These are phyloP conservation scores for Armadillidium nasatum DNA, from an alignment of 1,140 invertebrate species.

Conservation along the genomic window DNA sequence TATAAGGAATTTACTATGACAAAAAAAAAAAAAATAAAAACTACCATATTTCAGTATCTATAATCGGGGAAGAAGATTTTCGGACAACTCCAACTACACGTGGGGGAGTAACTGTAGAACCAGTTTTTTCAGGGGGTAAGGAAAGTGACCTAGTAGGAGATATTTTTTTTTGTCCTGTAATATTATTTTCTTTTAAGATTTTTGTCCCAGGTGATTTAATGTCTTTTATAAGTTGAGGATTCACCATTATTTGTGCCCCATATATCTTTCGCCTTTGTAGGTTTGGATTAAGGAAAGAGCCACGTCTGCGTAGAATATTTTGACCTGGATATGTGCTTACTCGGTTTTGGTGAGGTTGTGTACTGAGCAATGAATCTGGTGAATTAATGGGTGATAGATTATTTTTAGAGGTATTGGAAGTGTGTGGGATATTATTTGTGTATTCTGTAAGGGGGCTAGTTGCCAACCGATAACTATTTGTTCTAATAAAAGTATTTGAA, in stretches of 20 bases:
- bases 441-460: conserved; percentile 36
- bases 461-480: conserved; percentile 39
- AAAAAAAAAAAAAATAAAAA: neutral
- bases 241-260: conserved; percentile 38
- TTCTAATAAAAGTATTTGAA: conserved; percentile 37
- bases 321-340: neutral
- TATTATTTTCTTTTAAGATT: conserved; percentile 31
- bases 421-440: conserved; percentile 30
- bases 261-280: conserved; percentile 32
- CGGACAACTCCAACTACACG: conserved; percentile 36
- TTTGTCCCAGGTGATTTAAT: conserved; percentile 30
- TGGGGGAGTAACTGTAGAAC: conserved; percentile 24
- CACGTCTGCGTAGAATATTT: conserved; percentile 17
- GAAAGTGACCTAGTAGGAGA: neutral
- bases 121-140: neutral
- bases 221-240: conserved; percentile 33
- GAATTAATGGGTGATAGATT: too few relatives aligned
- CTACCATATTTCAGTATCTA: conserved; percentile 38
- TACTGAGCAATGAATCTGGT: too few relatives aligned
- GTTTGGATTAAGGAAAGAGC: conserved; percentile 33
- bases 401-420: too few relatives aligned
- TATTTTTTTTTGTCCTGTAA: neutral
- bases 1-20: too few relatives aligned
- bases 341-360: too few relatives aligned
- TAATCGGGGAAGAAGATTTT: conserved; percentile 32